Conservation (phyloP, 2,113 vertebrate genomes). For the Ammospiza nelsoni region DNA sequence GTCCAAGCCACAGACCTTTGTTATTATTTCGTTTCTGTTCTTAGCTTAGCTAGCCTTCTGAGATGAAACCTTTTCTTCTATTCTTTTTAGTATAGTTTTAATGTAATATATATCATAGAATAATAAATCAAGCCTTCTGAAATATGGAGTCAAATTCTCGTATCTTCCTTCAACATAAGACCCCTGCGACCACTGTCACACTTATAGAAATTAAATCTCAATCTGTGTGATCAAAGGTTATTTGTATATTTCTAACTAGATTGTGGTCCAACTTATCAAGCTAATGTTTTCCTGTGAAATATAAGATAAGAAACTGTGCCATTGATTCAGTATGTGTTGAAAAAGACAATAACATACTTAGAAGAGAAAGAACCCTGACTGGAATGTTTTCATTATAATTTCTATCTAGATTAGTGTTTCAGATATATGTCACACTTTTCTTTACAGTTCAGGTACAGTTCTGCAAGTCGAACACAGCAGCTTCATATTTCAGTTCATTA, state of each 20-base stretch:
- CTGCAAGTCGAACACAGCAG: background rate
- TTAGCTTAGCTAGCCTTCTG: no score
- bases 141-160: no score
- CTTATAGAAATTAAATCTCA: background rate
- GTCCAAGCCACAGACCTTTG: no score
- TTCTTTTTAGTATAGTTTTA: no score
- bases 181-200: no score
- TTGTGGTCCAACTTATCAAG: background rate
- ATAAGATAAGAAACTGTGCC: background rate
- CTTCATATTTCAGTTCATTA: constrained; percentile 44
- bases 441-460: background rate
- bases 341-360: background rate
- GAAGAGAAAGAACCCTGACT: background rate
- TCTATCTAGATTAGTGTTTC: background rate
- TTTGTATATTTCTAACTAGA: background rate
- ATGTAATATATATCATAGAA: no score
- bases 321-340: background rate
- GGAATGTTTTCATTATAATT: background rate
- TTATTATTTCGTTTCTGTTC: no score
- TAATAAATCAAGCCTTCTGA: no score
- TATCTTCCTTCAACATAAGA: no score
- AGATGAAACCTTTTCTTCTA: no score
- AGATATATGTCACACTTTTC: background rate
- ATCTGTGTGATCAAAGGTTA: background rate
- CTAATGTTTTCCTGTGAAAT: background rate